Base-by-base conservation (phyloP, 2,888 invertebrate species). In the Amphipyra tragopoginis region DNA sequence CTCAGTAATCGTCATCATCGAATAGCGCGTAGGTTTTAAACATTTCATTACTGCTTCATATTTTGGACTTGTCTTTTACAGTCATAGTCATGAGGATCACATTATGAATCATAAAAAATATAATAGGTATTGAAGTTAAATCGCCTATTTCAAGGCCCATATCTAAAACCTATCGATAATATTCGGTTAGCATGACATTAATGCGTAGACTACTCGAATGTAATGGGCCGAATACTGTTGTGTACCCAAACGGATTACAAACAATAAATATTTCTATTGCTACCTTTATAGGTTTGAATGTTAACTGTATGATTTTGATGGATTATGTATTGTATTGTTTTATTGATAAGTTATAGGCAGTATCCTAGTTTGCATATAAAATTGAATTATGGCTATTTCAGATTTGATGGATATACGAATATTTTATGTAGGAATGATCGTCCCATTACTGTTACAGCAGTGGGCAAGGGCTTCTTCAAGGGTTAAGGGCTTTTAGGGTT, bases 171-270 rank as follows among this genome's bases (percentile, higher is more conserved):
- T 47, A 73, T 67, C 57, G 15, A 52, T 62, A 67, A 62, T 71
- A 67, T 59, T 59, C 48, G 10, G 62, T 68, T 59, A 56, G 45
- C 62, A 56, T 62, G 56, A 62, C 55, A 62, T 53, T 60, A 68
- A 57, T 62, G 26, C 39, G 63, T 59, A 40, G 29, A 47, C 50
- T 36, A 63, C 56, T 63, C 49, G 42, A 63, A 44, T 57, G 21
- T 56, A 63, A 73, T 72, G 59, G 67, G 33, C 67, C 14, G 43
- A 49, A 56, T 68, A 63, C 10, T 38, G 50, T 50, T 59, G 50
- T 53, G 21, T 21, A 21, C 15, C 10, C 14, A 9, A 56, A 44
- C 39, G 15, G 57, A 47, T 52, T 39, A 54, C 43, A 56, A 48
- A 53, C 59, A 59, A 60, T 73, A 73, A 51, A 38, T 21, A 21